Conservation (phyloP, 2,888 invertebrate genomes). For the Lutraria lutraria region DNA sequence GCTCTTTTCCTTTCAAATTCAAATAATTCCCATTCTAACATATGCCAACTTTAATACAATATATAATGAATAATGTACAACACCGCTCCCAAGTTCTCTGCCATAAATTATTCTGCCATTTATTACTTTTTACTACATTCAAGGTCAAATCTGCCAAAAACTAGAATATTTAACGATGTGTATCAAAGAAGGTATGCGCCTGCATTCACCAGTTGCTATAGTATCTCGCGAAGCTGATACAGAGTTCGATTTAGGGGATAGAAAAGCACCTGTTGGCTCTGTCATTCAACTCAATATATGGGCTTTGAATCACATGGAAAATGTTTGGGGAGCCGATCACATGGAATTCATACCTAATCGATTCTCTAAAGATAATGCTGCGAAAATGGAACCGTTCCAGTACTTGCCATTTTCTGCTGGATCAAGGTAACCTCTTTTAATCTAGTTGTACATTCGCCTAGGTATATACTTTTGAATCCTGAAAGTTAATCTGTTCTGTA, state of each 20-base stretch:
- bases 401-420: conserved; percentile 72
- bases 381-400: conserved; percentile 60
- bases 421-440: conserved; percentile 65
- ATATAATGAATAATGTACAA: too few species aligned
- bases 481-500: too few species aligned
- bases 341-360: conserved; percentile 66
- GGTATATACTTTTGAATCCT: too few species aligned
- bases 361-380: conserved; percentile 65
- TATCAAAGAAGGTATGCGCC: conserved; percentile 82
- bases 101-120: too few species aligned
- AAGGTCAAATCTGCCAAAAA: conserved; percentile 79
- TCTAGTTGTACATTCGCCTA: too few species aligned
- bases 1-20: too few species aligned
- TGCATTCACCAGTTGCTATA: conserved; percentile 80
- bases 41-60: too few species aligned
- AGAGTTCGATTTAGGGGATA: conserved; percentile 77
- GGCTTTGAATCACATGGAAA: conserved; percentile 75
- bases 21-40: too few species aligned
- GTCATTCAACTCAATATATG: conserved; percentile 72
- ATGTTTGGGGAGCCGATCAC: conserved; percentile 66
- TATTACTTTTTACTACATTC: too few species aligned
- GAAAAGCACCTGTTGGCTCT: conserved; percentile 71
- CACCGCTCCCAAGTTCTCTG: too few species aligned
- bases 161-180: conserved; percentile 79
- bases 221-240: conserved; percentile 75